These are phyloP conservation scores for Cydia strobilella DNA, from an alignment of 1,140 invertebrate genomes.

Conservation along the genomic window DNA sequence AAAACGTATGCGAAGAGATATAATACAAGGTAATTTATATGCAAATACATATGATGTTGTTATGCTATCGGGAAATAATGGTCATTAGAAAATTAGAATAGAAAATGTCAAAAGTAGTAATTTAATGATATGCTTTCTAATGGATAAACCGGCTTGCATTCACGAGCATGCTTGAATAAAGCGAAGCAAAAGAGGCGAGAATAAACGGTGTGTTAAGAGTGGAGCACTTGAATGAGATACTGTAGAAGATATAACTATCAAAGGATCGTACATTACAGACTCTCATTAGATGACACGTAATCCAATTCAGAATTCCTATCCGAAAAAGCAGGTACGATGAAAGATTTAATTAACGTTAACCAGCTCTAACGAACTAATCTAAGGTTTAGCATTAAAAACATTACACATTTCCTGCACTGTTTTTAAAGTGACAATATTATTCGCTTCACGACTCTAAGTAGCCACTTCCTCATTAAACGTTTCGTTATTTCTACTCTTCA, in stretches of 20 bases:
- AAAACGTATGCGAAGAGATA: neutral
- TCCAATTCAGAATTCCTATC: neutral
- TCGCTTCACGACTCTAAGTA: constrained; percentile 63
- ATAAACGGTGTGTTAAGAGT: neutral
- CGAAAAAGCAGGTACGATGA: constrained; percentile 33
- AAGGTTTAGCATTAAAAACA: constrained; percentile 67
- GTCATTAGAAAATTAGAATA: constrained; percentile 11
- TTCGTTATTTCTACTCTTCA: constrained; percentile 58
- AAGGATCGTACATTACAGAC: neutral
- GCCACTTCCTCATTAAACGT: constrained; percentile 72
- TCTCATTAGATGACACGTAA: constrained; percentile 14
- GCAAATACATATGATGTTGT: constrained; percentile 6
- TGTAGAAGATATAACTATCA: neutral
- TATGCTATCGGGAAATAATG: constrained; percentile 13
- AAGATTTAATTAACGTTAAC: constrained; percentile 44
- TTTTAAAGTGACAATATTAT: constrained; percentile 71
- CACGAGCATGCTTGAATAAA: constrained; percentile 40
- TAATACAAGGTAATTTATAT: constrained; percentile 11
- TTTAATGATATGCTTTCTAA: constrained; percentile 4
- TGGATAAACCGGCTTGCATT: constrained; percentile 32
- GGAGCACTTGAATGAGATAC: neutral
- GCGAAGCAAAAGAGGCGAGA: constrained; percentile 33
- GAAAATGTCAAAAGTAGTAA: constrained; percentile 1
- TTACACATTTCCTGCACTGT: constrained; percentile 59
- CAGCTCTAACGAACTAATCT: constrained; percentile 61